Evolutionary conservation across 2,797 vertebrate genomes (phyloP), one percentile per base, ranked within the genome.

Genomic region (Neoniphon sammara): DNA sequence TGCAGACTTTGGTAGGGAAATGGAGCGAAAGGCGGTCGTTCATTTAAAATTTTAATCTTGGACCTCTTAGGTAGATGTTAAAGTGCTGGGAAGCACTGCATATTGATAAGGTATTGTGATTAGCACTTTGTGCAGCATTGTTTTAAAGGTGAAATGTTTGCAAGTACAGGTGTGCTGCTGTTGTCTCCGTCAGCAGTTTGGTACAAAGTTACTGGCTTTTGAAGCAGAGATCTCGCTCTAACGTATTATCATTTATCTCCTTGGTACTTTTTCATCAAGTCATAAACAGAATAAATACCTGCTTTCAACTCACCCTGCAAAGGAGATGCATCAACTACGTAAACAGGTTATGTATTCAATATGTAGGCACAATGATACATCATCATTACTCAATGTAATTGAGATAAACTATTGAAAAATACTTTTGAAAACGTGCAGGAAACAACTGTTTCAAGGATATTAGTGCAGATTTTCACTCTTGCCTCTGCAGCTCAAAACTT

Each of bases 1-100:
- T 94, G 90, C 88, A 93, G 87, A 88, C 80, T 80, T 84, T 58
- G 66, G 85, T 74, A 68, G 83, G 86, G 89, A 93, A 93, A 92
- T 88, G 82, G 91, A 93, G 91, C 70, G 88, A 89, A 90, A 87
- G 76, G 78, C 65, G 20, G 77, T 20, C 54, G 82, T 87, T 89
- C 64, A 85, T 92, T 93, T 92, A 78, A 93, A 92, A 92, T 90
- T 87, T 65, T 87, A 86, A 92, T 91, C 73, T 79, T 20, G 70
- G 73, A 81, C 64, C 85, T 83, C 85, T 92, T 78, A 90, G 85
- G 88, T 92, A 80, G 88, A 88, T 85, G 89, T 75, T 55, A 70
- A 70, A 78, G 85, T 68, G 59, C n/a, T n/a, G 66, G 44, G 44
- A 62, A 84, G 68, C 47, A 10, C 60, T 85, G 83, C 85, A 85